Percentiles rank a stretch among this genome's conserved stretches.
Conservation (phyloP, 2,113 vertebrate species). For the Anarrhichthys ocellatus region DNA sequence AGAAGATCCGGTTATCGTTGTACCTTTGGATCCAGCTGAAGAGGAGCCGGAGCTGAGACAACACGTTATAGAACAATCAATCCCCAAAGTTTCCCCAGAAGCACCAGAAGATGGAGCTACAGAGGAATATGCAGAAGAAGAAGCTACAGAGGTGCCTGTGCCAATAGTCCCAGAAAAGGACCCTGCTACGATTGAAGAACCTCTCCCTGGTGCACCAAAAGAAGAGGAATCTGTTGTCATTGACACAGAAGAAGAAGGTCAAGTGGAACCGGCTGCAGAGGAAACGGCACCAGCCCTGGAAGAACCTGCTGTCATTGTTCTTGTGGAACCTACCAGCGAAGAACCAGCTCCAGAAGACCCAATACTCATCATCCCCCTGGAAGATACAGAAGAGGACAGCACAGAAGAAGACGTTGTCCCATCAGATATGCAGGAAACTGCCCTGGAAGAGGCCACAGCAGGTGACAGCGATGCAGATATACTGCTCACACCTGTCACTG, state of each 20-base stretch:
- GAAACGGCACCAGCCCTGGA: neutral
- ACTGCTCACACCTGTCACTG: neutral
- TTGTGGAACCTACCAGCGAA: neutral
- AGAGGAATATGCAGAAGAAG: neutral
- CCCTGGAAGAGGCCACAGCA: neutral
- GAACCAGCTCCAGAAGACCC: constrained; percentile 14
- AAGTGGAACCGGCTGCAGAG: neutral
- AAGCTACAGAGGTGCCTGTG: neutral
- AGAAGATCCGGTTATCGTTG: constrained; percentile 14
- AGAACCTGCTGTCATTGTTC: constrained; percentile 8
- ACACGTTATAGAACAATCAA: neutral
- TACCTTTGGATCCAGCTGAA: neutral
- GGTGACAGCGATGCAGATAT: constrained; percentile 2
- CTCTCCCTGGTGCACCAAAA: neutral
- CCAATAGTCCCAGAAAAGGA: neutral
- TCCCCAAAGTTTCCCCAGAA: neutral
- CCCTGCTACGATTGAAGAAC: neutral
- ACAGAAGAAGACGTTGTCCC: constrained; percentile 24
- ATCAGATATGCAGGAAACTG: constrained; percentile 3
- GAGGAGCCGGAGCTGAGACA: neutral
- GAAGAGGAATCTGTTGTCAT: constrained; percentile 1
- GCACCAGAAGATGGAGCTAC: neutral
- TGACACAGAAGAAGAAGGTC: neutral
- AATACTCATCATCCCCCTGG: neutral
- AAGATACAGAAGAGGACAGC: neutral